Evolutionary conservation across 2,888 invertebrate genomes (phyloP).

Genomic region (Eristalis intricaria): DNA sequence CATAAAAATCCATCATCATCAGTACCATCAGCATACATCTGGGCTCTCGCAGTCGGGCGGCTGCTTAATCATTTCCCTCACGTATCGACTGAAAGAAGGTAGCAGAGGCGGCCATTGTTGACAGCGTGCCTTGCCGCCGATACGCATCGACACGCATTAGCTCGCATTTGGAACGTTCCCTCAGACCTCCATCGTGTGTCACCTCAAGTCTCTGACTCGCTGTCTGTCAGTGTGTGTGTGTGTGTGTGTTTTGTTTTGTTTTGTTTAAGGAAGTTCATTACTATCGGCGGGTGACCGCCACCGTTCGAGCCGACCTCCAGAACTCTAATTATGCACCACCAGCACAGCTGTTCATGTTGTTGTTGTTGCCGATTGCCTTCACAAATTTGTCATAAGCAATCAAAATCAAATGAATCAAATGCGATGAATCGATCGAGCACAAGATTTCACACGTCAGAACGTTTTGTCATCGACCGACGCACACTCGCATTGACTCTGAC

Average conservation of each 20-base stretch:
- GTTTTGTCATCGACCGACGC: neutral
- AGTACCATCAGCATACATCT: neutral
- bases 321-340: slow-evolving; percentile 47
- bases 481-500: neutral
- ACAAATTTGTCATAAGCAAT: neutral
- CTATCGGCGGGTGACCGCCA: slow-evolving; percentile 40
- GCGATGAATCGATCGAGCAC: neutral
- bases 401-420: neutral
- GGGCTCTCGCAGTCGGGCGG: neutral
- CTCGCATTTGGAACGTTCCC: slow-evolving; percentile 25
- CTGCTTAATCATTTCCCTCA: slow-evolving; percentile 18
- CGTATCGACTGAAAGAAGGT: slow-evolving; percentile 25
- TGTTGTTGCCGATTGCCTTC: neutral
- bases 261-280: slow-evolving; percentile 55
- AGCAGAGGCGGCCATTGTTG: slow-evolving; percentile 1
- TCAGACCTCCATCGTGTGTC: neutral
- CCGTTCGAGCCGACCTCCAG: slow-evolving; percentile 40
- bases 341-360: neutral
- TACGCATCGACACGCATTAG: slow-evolving; percentile 45
- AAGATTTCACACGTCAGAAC: neutral
- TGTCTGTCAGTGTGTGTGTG: neutral
- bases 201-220: neutral
- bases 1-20: slow-evolving; percentile 19
- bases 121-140: slow-evolving; percentile 24
- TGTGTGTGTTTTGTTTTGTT: neutral